Evolutionary conservation across 2,888 invertebrate species (phyloP).

Genomic region (Odontomyia ornata): DNA sequence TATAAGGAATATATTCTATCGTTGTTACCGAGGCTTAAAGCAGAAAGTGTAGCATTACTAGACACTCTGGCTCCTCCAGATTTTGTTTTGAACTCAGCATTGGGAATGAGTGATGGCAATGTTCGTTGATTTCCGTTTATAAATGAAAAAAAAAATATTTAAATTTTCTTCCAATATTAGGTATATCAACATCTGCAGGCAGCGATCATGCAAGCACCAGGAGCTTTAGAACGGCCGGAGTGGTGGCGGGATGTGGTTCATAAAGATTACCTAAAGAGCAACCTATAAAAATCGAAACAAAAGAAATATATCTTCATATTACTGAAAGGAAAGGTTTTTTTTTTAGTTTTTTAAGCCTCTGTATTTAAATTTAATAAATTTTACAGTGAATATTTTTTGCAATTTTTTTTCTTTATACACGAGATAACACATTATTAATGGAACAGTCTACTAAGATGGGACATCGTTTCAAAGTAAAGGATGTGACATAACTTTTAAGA

Average conservation of each 20-base stretch:
- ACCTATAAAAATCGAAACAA: slow-evolving; percentile 59
- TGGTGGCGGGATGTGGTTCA: slow-evolving; percentile 78
- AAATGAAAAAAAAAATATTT: background rate
- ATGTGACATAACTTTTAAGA: too few relatives aligned
- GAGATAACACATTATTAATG: too few relatives aligned
- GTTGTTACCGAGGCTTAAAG: slow-evolving; percentile 71
- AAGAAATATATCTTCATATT: too few relatives aligned
- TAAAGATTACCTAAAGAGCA: slow-evolving; percentile 60
- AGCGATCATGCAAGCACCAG: slow-evolving; percentile 71
- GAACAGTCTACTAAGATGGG: too few relatives aligned
- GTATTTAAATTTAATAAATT: too few relatives aligned
- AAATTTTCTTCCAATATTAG: slow-evolving; percentile 61
- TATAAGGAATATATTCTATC: slow-evolving; percentile 75
- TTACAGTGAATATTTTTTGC: too few relatives aligned
- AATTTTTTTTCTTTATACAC: too few relatives aligned
- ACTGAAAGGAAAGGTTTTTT: too few relatives aligned
- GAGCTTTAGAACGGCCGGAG: too few relatives aligned
- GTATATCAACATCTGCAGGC: slow-evolving; percentile 79
- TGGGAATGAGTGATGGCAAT: slow-evolving; percentile 88
- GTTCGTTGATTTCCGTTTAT: slow-evolving; percentile 64
- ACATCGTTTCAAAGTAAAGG: too few relatives aligned
- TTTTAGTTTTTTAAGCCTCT: too few relatives aligned
- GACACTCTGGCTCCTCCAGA: too few relatives aligned
- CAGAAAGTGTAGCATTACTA: slow-evolving; percentile 79
- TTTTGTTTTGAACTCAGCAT: slow-evolving; percentile 82